Percentiles rank a stretch among this genome's conserved stretches.
Evolutionary conservation across 53 echinoderm and acorn worm genomes (phyloP).

Genomic region (Astropecten irregularis): DNA sequence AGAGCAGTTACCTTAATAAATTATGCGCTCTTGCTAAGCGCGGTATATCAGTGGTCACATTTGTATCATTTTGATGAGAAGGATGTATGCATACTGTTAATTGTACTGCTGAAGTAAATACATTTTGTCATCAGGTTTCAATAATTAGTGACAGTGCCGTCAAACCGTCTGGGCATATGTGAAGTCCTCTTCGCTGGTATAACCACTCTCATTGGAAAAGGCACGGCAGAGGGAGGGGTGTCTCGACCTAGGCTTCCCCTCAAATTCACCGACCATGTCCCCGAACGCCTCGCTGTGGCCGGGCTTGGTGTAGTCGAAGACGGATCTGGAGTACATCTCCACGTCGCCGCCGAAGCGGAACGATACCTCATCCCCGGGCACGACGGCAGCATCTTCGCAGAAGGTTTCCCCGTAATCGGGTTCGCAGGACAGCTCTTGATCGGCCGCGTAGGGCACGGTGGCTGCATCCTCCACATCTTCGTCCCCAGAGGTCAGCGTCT

Average conservation of each 20-base stretch:
- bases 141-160: too few species aligned
- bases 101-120: too few species aligned
- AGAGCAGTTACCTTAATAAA: too few species aligned
- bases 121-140: too few species aligned
- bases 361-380: conserved; percentile 12
- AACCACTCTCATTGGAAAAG: conserved; percentile 70
- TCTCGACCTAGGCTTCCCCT: conserved; percentile 2
- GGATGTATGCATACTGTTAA: too few species aligned
- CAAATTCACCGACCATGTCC: neutral
- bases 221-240: conserved; percentile 43
- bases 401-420: too few species aligned
- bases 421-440: neutral
- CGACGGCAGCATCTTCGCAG: conserved; percentile 31
- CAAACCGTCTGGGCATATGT: neutral
- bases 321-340: conserved; percentile 37
- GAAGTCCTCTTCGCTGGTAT: conserved; percentile 66
- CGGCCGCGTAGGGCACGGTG: conserved; percentile 57
- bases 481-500: neutral
- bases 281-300: neutral
- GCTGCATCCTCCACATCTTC: conserved; percentile 56
- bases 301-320: neutral
- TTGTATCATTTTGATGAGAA: too few species aligned
- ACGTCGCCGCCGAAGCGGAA: neutral
- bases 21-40: too few species aligned
- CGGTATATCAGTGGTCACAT: too few species aligned